Percentiles rank a stretch among this genome's conserved stretches.
These are phyloP conservation scores for Pomatorhinus ruficollis DNA, from an alignment of 2,113 vertebrate genomes.

Conservation along the genomic window DNA sequence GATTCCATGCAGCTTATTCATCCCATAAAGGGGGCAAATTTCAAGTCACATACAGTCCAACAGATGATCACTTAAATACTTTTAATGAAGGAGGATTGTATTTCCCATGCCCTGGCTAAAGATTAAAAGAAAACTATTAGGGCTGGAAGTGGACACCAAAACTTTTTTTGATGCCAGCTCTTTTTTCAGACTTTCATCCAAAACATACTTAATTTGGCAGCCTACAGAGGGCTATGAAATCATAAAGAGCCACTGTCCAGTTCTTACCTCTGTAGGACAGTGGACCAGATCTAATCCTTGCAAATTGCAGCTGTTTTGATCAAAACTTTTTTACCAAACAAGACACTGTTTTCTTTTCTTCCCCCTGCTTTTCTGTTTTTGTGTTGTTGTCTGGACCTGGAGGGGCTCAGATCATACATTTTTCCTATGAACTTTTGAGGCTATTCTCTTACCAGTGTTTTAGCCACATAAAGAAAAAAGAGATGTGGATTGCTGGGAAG, in stretches of 20 bases:
- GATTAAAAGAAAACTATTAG: slow-evolving; percentile 54
- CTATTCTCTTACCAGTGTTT: background rate
- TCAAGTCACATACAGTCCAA: background rate
- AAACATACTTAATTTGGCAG: slow-evolving; percentile 69
- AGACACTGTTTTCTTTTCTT: background rate
- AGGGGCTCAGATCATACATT: background rate
- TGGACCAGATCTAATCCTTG: slow-evolving; percentile 44
- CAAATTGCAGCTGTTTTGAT: slow-evolving; percentile 22
- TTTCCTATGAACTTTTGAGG: background rate
- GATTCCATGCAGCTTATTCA: slow-evolving; percentile 28
- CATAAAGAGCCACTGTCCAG: slow-evolving; percentile 43
- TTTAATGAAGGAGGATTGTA: background rate
- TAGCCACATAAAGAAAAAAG: background rate
- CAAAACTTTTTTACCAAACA: background rate
- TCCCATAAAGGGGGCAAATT: slow-evolving; percentile 8
- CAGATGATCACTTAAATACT: background rate
- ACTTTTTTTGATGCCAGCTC: slow-evolving; percentile 8
- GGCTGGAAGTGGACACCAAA: slow-evolving; percentile 40
- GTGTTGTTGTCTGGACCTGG: background rate
- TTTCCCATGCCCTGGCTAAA: slow-evolving; percentile 20
- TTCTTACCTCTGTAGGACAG: slow-evolving; percentile 45
- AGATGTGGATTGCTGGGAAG: background rate
- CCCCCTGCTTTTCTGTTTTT: background rate
- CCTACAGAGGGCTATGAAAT: slow-evolving; percentile 39
- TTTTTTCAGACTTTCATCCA: slow-evolving; percentile 54